A percentile compares a stretch with the other conserved stretches of the same genome.
Evolutionary conservation across 1,140 invertebrate genomes (phyloP).

Genomic region (Neuroterus valhalla): DNA sequence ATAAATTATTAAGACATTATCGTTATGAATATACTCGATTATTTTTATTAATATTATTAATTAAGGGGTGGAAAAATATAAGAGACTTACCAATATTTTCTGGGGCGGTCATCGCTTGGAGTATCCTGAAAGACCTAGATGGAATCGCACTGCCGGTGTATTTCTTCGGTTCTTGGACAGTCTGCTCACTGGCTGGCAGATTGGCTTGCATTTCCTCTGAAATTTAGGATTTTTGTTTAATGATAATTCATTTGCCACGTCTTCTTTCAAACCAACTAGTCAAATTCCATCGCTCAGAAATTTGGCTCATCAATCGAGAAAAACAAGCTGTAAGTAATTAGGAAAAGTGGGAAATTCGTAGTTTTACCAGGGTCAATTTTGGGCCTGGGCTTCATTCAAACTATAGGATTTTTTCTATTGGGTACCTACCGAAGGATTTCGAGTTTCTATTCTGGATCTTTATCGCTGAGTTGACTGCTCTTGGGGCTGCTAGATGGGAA

Average conservation of each 20-base stretch:
- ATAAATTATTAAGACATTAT: conserved; percentile 33
- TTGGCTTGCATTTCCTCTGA: conserved; percentile 75
- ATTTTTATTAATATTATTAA: conserved; percentile 33
- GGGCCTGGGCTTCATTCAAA: conserved; percentile 74
- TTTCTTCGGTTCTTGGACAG: conserved; percentile 82
- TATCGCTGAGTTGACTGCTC: conserved; percentile 56
- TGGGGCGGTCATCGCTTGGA: conserved; percentile 87
- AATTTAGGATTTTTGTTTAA: conserved; percentile 1
- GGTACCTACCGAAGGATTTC: conserved; percentile 66
- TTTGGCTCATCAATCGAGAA: no score
- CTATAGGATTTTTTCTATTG: conserved; percentile 7
- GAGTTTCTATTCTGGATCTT: conserved; percentile 71
- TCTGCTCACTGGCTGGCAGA: conserved; percentile 81
- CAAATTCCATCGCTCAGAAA: no score
- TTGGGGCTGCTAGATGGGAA: conserved; percentile 56
- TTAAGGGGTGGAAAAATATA: not conserved
- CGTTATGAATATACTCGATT: conserved; percentile 36
- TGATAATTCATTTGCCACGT: no score
- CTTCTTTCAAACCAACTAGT: no score
- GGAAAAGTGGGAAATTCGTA: no score
- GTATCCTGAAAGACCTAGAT: conserved; percentile 88
- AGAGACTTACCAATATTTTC: conserved; percentile 73
- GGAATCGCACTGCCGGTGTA: conserved; percentile 90
- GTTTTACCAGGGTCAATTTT: conserved; percentile 41
- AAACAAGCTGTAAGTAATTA: no score